These are phyloP conservation scores for Picathartes gymnocephalus DNA, from an alignment of 2,113 vertebrate species.

Conservation along the genomic window DNA sequence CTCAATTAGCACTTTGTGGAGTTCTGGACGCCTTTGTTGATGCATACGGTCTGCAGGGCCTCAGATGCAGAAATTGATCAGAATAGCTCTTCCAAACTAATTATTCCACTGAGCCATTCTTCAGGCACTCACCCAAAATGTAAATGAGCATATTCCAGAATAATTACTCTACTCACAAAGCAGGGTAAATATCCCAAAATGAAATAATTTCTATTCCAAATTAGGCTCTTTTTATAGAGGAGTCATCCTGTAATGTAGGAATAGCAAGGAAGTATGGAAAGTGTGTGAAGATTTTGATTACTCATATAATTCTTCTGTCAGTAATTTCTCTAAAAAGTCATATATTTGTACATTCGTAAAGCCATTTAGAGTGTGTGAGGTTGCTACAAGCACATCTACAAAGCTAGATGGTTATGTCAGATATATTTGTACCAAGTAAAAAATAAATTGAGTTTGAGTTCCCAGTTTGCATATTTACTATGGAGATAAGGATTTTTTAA, in stretches of 20 bases:
- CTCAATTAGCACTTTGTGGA: neutral
- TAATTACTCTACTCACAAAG: conserved; percentile 11
- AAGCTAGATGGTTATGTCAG: neutral
- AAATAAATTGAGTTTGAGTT: neutral
- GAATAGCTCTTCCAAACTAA: conserved; percentile 28
- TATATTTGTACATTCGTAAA: neutral
- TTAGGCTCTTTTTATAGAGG: neutral
- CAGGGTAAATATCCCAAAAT: conserved; percentile 5
- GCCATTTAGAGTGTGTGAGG: neutral
- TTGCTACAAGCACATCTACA: neutral
- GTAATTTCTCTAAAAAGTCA: neutral
- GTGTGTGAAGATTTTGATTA: conserved; percentile 29
- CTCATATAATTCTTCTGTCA: neutral
- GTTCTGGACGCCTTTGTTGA: neutral
- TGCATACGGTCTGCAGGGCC: neutral
- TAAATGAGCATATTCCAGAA: conserved; percentile 26
- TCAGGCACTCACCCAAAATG: conserved; percentile 42
- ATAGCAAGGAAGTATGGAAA: neutral
- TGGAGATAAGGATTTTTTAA: neutral
- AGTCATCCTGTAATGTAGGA: neutral
- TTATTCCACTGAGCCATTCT: conserved; percentile 4
- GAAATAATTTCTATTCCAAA: conserved; percentile 11
- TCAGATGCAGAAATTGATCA: conserved; percentile 34
- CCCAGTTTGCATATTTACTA: neutral
- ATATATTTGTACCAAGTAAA: neutral